Percentiles rank a stretch among this genome's conserved stretches.
Evolutionary conservation across 2,113 vertebrate genomes (phyloP).

Genomic region (Empidonax traillii): DNA sequence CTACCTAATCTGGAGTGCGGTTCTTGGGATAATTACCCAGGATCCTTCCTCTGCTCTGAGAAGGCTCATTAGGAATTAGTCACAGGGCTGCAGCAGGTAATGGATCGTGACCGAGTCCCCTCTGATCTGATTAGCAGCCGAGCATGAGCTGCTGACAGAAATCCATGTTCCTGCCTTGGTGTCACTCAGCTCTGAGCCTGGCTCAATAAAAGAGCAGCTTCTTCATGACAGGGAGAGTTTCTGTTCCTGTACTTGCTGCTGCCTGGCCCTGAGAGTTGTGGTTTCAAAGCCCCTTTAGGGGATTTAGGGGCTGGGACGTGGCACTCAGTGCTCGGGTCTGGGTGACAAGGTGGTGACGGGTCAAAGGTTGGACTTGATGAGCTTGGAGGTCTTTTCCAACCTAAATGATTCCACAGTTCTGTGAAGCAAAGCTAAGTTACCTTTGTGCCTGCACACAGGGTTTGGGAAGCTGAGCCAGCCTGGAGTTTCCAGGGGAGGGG

Average conservation of each 20-base stretch:
- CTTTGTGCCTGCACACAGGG: accelerated
- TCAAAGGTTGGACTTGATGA: accelerated
- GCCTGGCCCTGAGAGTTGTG: neutral
- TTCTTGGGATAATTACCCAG: neutral
- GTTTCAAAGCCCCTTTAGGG: neutral
- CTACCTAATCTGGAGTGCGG: neutral
- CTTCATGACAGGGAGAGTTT: neutral
- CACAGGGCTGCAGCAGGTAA: neutral
- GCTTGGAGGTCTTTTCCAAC: neutral
- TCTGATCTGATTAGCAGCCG: constrained; percentile 9
- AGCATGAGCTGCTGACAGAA: constrained; percentile 16
- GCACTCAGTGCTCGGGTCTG: neutral
- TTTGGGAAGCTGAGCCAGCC: neutral
- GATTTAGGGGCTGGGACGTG: accelerated
- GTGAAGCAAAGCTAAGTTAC: neutral
- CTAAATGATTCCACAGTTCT: neutral
- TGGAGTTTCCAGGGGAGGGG: neutral
- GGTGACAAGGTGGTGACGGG: neutral
- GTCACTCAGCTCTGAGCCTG: neutral
- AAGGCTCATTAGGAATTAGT: constrained; percentile 44
- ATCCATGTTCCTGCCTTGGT: neutral
- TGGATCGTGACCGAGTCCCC: constrained; percentile 8
- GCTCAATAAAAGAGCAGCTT: constrained; percentile 50
- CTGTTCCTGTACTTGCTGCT: neutral
- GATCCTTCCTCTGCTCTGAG: constrained; percentile 4